Base-by-base conservation (phyloP, 1,140 invertebrate genomes). In the Drosophila hydei region DNA sequence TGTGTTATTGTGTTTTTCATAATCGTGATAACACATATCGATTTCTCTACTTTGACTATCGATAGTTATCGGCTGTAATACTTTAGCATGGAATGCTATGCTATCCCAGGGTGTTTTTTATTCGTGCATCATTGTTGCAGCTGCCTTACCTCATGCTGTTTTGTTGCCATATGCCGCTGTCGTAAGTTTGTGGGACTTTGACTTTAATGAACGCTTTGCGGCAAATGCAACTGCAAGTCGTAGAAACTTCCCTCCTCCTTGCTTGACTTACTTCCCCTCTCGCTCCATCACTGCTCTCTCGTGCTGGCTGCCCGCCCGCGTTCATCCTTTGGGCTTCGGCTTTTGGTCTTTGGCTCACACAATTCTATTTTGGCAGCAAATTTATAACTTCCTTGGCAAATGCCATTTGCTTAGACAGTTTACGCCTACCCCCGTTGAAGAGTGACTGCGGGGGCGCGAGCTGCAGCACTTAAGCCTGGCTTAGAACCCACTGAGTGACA, bases 341-440 rank as follows among this genome's bases (percentile, higher is more conserved):
- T 59, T 27, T 30, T 23, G 33, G 18, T 51, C 55, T 33, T 54
- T 36, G 42, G 33, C 52, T 72, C 77, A 69, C 69, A 62, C 80
- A 77, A 81, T 85, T 85, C 81, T 88, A 85, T 85, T 85, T 85
- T 85, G 81, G 78, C 83, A 79, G 68, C 68, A 79, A 75, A 87
- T 87, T 87, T 87, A 87, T 87, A 88, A 87, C 83, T 87, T 87
- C 83, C 83, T 87, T 87, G 81, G 61, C 64, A 68, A 83, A 84
- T 84, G 79, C 67, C 80, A 85, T 81, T 85, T 74, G 68, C 42
- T 85, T 81, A 81, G 81, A 67, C 81, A 81, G 79, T 87, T 88
- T 77, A 85, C 81, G 81, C 83, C 81, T 76, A 85, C 81, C 70
- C 73, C 58, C 23, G 19, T 33, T 33, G 30, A n/a, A 50, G 27